phyloP scores from a whole-genome alignment of 2,797 vertebrate species.

The Glossophaga mutica region DNA sequence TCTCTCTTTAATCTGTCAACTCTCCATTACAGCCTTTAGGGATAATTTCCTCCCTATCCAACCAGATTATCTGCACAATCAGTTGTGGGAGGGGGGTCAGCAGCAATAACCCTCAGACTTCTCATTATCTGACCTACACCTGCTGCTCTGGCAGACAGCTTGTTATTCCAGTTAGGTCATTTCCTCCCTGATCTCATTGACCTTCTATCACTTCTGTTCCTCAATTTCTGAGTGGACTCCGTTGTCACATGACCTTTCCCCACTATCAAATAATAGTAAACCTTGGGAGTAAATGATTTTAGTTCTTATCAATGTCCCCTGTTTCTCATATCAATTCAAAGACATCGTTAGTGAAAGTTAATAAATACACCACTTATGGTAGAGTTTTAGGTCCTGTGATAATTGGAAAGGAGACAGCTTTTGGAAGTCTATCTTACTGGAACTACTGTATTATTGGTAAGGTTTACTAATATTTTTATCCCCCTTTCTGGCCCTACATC shows the following conservation, averaged over 20 bases:
- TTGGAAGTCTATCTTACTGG: background rate
- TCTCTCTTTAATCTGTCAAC: constrained; percentile 66
- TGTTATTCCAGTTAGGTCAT: background rate
- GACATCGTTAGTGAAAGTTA: background rate
- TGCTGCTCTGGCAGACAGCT: background rate
- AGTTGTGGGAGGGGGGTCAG: constrained; percentile 47
- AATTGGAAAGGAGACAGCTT: background rate
- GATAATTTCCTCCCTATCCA: constrained; percentile 57
- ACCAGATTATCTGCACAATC: constrained; percentile 61
- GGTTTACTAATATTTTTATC: background rate
- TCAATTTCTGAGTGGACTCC: background rate
- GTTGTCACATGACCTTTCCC: background rate
- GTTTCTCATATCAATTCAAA: background rate
- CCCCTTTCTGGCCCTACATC: background rate
- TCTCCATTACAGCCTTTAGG: constrained; percentile 62
- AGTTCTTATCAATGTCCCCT: background rate
- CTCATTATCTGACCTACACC: background rate
- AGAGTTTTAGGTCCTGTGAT: background rate
- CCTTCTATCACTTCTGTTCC: background rate
- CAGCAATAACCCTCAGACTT: background rate
- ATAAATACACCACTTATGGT: background rate
- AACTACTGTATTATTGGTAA: background rate
- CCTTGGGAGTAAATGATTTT: background rate
- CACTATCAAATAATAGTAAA: background rate
- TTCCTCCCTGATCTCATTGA: background rate